Percentiles rank a stretch among this genome's conserved stretches.
Evolutionary conservation across 1,140 invertebrate genomes (phyloP).

Genomic region (Heliothis virescens): DNA sequence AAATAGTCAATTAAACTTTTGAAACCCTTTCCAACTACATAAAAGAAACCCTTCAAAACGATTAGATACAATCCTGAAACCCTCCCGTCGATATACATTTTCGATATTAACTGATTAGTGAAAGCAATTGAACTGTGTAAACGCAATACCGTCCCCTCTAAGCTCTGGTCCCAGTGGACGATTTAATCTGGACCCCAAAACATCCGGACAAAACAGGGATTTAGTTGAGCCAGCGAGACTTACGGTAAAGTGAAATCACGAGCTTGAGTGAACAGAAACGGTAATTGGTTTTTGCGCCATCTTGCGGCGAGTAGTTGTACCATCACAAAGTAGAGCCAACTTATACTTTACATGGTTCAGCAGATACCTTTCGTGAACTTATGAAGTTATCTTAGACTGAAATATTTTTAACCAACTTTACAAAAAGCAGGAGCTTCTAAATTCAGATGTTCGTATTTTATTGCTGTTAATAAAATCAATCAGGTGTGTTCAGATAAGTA

Average conservation of each 20-base stretch:
- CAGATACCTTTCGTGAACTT: too few species aligned
- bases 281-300: conserved; percentile 28
- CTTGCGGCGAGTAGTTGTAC: neutral
- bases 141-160: conserved; percentile 40
- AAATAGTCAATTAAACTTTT: too few species aligned
- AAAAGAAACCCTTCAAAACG: conserved; percentile 14
- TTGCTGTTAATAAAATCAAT: too few species aligned
- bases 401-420: too few species aligned
- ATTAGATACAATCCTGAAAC: neutral
- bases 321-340: neutral
- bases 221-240: conserved; percentile 5
- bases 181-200: conserved; percentile 50
- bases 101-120: conserved; percentile 47
- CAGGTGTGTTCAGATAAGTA: too few species aligned
- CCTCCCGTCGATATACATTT: conserved; percentile 20
- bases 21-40: neutral
- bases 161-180: conserved; percentile 46
- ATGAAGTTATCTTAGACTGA: too few species aligned
- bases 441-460: too few species aligned
- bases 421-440: too few species aligned
- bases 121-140: conserved; percentile 50
- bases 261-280: neutral
- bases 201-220: conserved; percentile 42
- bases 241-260: conserved; percentile 25
- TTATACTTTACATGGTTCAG: neutral